Base-by-base conservation (phyloP, 2,888 invertebrate species). In the Hydropsyche betteni region DNA sequence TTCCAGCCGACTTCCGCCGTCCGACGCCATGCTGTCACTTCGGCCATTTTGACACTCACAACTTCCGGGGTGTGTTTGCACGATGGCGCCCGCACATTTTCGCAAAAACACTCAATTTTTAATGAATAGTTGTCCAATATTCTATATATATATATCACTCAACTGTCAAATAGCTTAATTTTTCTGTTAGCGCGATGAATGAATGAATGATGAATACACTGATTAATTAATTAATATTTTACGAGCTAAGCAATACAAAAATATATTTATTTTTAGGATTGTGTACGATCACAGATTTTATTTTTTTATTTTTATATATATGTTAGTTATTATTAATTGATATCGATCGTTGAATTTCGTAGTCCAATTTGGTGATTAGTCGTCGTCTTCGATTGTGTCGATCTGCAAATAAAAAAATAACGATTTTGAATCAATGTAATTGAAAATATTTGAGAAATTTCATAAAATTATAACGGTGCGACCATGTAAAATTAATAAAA, bases 1-100 rank as follows among this genome's bases (percentile, higher is more conserved):
- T 50, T 68, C 52, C 68, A 44, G 50, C 68, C 16, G 5, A n/a
- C 34, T 75, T 75, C 69, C 69, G 70, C 73, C 33, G 34, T 50
- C 16, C 51, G 58, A 36, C 61, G 50, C 69, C 75, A 68, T 58
- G 44, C 6, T 10, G 14, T 75, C 70, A 75, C 50, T 55, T 70
- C 75, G 70, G 75, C 75, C 77, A 77, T 77, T 53, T 76, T 74
- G 75, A 24, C 38, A 8, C 58, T 52, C 53, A 53, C 70, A 70
- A 53, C 70, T 51, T 70, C 70, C 70, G 53, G 34, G 5, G 5
- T 33, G 12, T 10, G 36, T 2, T 12, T 7, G 14, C 58, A 8
- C n/a, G 58, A 58, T 24, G 24, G 64, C 34, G n/a, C 24, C 2
- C 24, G 24, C 24, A 24, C 34, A 64, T 34, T 64, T 64, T 64